phyloP scores from a whole-genome alignment of 2,888 invertebrate species.

The Phorcus lineatus region DNA sequence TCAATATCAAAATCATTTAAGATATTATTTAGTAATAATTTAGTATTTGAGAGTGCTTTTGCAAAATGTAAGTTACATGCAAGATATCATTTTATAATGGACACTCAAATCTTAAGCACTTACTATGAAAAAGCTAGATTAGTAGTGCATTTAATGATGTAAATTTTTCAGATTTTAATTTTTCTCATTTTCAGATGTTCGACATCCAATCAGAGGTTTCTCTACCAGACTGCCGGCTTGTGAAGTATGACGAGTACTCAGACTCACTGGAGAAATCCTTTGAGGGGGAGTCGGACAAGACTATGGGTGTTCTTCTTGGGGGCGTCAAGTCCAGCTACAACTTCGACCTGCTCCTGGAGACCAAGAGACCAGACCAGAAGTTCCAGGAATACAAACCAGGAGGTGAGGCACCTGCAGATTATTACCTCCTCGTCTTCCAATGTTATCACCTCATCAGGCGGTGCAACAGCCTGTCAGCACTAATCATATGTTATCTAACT shows the following conservation, averaged over 20 bases:
- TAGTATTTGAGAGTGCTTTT: too few species aligned
- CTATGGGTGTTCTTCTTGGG: slow-evolving; percentile 77
- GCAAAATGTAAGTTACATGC: too few species aligned
- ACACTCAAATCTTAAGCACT: too few species aligned
- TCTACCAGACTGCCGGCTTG: slow-evolving; percentile 83
- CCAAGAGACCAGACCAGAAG: slow-evolving; percentile 79
- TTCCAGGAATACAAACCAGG: slow-evolving; percentile 82
- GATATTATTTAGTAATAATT: too few species aligned
- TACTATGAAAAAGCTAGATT: too few species aligned
- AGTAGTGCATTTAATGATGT: too few species aligned
- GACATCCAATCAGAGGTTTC: slow-evolving; percentile 80
- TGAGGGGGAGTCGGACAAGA: slow-evolving; percentile 79
- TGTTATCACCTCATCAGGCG: background rate
- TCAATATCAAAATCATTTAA: too few species aligned
- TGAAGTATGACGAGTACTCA: slow-evolving; percentile 81
- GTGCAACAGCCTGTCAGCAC: too few species aligned
- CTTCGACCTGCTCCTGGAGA: slow-evolving; percentile 83
- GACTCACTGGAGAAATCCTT: slow-evolving; percentile 83
- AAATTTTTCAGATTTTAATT: too few species aligned
- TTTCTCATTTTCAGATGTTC: slow-evolving; percentile 76
- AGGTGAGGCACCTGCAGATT: slow-evolving; percentile 77
- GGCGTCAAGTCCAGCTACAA: slow-evolving; percentile 77
- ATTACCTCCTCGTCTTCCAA: background rate
- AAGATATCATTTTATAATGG: too few species aligned
- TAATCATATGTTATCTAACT: too few species aligned